Percentiles rank a stretch among this genome's conserved stretches.
Conservation (phyloP, 2,888 invertebrate species). For the Plebejus melissa region DNA sequence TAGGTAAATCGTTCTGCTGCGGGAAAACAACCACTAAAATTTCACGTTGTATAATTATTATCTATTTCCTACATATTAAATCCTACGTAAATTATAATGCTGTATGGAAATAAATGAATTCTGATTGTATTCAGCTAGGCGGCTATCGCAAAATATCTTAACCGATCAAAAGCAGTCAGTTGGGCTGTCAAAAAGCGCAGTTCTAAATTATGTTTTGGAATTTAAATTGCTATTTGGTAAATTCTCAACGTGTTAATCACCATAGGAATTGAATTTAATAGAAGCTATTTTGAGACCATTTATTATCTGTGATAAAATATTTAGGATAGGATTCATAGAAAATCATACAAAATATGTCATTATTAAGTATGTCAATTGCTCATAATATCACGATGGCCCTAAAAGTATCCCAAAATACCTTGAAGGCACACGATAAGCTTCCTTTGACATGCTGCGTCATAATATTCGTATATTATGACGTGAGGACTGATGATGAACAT, state of each 20-base stretch:
- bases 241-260: constrained; percentile 21
- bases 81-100: neutral
- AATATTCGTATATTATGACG: too few species aligned
- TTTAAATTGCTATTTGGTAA: constrained; percentile 16
- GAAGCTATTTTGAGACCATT: too few species aligned
- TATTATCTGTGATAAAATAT: neutral
- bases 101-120: constrained; percentile 4
- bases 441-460: neutral
- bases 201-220: constrained; percentile 16
- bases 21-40: too few species aligned
- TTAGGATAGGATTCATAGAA: neutral
- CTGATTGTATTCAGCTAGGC: neutral
- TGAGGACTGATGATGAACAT: too few species aligned
- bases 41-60: neutral
- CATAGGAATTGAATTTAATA: neutral
- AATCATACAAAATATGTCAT: neutral
- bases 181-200: constrained; percentile 22
- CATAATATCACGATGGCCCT: too few species aligned
- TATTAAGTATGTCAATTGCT: neutral
- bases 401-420: neutral
- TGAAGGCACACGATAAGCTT: neutral
- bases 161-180: constrained; percentile 19
- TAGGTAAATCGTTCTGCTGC: too few species aligned
- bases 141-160: constrained; percentile 10
- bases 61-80: neutral